Conservation (phyloP, 2,888 invertebrate genomes). For the Smittia aterrima region DNA sequence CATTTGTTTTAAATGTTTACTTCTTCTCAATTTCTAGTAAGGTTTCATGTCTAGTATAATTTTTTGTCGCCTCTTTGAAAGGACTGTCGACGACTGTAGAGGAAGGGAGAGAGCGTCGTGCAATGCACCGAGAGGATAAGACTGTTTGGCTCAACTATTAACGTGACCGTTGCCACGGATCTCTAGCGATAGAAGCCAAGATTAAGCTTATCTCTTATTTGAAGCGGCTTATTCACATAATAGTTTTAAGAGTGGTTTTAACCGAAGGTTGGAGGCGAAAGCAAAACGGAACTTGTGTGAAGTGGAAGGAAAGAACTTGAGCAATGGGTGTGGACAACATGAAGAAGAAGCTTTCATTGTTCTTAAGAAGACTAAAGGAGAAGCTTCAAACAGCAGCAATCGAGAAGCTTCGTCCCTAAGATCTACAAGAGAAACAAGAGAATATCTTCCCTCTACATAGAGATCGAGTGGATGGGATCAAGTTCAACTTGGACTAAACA, state of each 20-base stretch:
- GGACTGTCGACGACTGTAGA: not conserved
- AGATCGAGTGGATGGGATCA: too few relatives aligned
- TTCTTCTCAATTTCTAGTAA: not conserved
- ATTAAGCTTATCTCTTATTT: not conserved
- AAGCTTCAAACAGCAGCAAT: too few relatives aligned
- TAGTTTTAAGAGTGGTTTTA: not conserved
- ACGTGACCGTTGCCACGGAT: not conserved
- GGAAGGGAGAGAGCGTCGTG: not conserved
- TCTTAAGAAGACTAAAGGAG: not conserved
- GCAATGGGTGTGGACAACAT: too few relatives aligned
- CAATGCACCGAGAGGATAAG: not conserved
- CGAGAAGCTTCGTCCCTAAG: too few relatives aligned
- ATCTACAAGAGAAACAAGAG: too few relatives aligned
- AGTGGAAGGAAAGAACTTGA: not conserved
- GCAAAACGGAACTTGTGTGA: not conserved
- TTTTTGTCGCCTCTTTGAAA: not conserved
- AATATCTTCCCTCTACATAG: too few relatives aligned
- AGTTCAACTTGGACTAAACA: too few relatives aligned
- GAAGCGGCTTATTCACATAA: not conserved
- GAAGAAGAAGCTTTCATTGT: not conserved
- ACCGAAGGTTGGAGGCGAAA: not conserved
- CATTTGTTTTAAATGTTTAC: not conserved
- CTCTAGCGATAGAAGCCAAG: not conserved
- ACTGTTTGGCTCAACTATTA: not conserved
- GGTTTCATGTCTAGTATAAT: slow-evolving; percentile 5